Percentiles rank a stretch among this genome's conserved stretches.
These are phyloP conservation scores for Cepphus grylle DNA, from an alignment of 2,113 vertebrate species.

Conservation along the genomic window DNA sequence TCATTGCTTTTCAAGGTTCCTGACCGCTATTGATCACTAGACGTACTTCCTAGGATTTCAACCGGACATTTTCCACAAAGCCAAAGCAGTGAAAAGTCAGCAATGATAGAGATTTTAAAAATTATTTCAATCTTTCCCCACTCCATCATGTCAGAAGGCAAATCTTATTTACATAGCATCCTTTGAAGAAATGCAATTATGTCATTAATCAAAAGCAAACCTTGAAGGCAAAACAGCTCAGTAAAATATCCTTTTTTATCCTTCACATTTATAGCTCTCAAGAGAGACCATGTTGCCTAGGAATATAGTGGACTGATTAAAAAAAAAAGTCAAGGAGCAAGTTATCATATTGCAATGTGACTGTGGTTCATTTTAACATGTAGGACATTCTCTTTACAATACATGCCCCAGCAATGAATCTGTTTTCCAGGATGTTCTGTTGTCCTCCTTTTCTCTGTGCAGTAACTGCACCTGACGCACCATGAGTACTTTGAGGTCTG, in stretches of 20 bases:
- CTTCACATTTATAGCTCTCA: slow-evolving; percentile 32
- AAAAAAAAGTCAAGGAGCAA: neutral
- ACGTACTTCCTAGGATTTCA: neutral
- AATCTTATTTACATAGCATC: slow-evolving; percentile 45
- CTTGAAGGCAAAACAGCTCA: slow-evolving; percentile 30
- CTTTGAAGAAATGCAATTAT: slow-evolving; percentile 39
- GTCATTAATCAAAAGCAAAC: slow-evolving; percentile 62
- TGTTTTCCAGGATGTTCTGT: neutral
- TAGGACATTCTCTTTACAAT: neutral
- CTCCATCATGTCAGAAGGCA: slow-evolving; percentile 33
- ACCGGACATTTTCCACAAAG: neutral
- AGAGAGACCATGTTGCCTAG: neutral
- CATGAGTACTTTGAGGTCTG: neutral
- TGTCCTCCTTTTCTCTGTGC: slow-evolving; percentile 4
- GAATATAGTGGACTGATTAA: slow-evolving; percentile 24
- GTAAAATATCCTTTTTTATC: slow-evolving; percentile 29
- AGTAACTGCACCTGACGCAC: neutral
- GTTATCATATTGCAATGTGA: neutral
- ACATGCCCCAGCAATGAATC: neutral
- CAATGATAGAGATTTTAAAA: neutral
- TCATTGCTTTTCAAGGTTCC: slow-evolving; percentile 4
- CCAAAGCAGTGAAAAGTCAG: neutral
- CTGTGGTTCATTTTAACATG: neutral
- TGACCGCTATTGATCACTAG: neutral
- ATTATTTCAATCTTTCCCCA: slow-evolving; percentile 5